Conservation (phyloP, 2,797 vertebrate species). For the Cynodonichthys magdalenae region DNA sequence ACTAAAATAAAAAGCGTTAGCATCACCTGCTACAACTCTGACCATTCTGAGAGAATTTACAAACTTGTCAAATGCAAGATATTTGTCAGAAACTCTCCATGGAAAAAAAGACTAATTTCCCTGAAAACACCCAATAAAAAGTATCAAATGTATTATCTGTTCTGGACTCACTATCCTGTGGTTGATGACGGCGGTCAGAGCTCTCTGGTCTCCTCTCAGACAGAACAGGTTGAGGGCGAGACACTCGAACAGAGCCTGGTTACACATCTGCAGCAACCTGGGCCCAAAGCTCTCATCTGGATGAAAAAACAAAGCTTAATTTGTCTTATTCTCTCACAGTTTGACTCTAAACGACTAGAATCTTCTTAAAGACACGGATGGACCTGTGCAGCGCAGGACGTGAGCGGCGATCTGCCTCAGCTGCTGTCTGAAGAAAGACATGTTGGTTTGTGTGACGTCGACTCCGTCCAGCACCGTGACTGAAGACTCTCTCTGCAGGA, state of each 20-base stretch:
- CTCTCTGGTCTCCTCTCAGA: conserved; percentile 89
- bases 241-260: conserved; percentile 91
- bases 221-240: conserved; percentile 92
- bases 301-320: neutral
- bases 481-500: conserved; percentile 82
- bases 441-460: conserved; percentile 89
- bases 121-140: too few species aligned
- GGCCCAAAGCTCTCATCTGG: conserved; percentile 90
- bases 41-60: too few species aligned
- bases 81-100: neutral
- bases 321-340: neutral
- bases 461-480: conserved; percentile 88
- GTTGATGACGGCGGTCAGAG: conserved; percentile 90
- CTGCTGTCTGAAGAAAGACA: conserved; percentile 91
- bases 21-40: too few species aligned
- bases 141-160: too few species aligned
- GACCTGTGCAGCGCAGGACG: conserved; percentile 89
- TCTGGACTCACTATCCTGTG: conserved; percentile 88
- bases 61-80: too few species aligned
- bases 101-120: too few species aligned
- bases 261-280: conserved; percentile 88
- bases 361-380: neutral
- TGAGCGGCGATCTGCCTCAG: conserved; percentile 89
- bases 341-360: neutral
- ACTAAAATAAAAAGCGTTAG: too few species aligned